Conservation (phyloP, 1,140 invertebrate genomes). For the Halictus rubicundus region DNA sequence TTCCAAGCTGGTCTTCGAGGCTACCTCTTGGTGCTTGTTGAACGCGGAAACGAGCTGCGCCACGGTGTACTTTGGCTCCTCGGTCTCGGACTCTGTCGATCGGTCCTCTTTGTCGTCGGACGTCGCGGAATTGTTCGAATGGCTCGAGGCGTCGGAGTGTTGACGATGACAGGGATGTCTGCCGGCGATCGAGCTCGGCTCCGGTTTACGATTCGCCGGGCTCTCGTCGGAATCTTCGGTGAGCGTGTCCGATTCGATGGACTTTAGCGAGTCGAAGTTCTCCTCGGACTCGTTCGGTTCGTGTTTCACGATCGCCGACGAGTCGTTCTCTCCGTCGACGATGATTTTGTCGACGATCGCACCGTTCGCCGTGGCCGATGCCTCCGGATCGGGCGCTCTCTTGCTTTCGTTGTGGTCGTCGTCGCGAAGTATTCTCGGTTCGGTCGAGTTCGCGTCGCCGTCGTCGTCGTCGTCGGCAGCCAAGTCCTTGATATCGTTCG, state of each 20-base stretch:
- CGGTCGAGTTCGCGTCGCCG: background rate
- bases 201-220: conserved; percentile 32
- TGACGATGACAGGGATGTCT: conserved; percentile 71
- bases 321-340: background rate
- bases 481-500: background rate
- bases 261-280: conserved; percentile 77
- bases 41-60: conserved; percentile 81
- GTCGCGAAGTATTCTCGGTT: too few species aligned
- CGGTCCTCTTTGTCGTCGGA: conserved; percentile 77
- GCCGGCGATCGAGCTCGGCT: conserved; percentile 31
- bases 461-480: background rate
- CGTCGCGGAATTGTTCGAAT: conserved; percentile 73
- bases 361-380: too few species aligned
- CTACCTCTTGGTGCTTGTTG: conserved; percentile 81
- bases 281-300: conserved; percentile 65
- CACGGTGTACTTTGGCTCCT: conserved; percentile 81
- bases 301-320: background rate
- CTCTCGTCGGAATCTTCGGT: conserved; percentile 77
- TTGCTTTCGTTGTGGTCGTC: too few species aligned
- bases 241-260: conserved; percentile 77
- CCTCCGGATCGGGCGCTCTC: background rate
- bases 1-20: conserved; percentile 79
- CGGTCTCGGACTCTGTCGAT: conserved; percentile 76
- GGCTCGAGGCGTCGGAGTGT: conserved; percentile 74
- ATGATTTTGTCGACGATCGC: too few species aligned